Evolutionary conservation across 2,113 vertebrate species (phyloP), one percentile per base, ranked within the genome.

Genomic region (Caretta caretta): DNA sequence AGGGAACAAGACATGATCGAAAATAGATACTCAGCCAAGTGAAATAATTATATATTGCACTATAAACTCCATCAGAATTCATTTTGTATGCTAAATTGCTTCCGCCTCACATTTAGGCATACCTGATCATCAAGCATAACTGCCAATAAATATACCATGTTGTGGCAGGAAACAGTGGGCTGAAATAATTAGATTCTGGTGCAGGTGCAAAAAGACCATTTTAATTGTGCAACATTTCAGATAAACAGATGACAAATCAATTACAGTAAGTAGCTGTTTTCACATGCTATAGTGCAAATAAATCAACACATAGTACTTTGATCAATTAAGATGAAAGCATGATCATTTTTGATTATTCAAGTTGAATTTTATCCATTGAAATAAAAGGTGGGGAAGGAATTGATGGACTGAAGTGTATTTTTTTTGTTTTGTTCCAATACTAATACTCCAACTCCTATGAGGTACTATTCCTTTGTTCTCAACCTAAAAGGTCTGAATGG

Each of bases 31-130:
- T 35, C 11, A 25, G 12, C 7, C 46, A 35, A 84, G 10, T 10
- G 3, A 1, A 79, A 10, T 0, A 65, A 5, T 2, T 1, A 19
- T 9, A 92, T 11, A 82, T 22, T 1, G 0, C 22, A 22, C 4
- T 4, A 27, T 0, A 0, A 59, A 22, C 76, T 88, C 59, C 79
- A 31, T 2, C 24, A 62, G 27, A 79, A 14, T 17, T 65, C 46
- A 38, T n/a, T 8, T n/a, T 19, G 29, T 81, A 3, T 81, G 69
- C 81, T 92, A 54, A 86, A 69, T 17, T 38, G 10, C 3, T 4
- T 80, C 8, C 42, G 4, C 53, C 12, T 75, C 0, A 0, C 27
- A 4, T 2, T 5, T 78, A 62, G 57, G 29, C 31, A 29, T 51
- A 72, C 8, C 5, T 24, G 24, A 35, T 24, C 51, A 90, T 75